A percentile compares a stretch with the other conserved stretches of the same genome.
Evolutionary conservation across 2,797 vertebrate species (phyloP).

Genomic region (Xiphophorus birchmanni): DNA sequence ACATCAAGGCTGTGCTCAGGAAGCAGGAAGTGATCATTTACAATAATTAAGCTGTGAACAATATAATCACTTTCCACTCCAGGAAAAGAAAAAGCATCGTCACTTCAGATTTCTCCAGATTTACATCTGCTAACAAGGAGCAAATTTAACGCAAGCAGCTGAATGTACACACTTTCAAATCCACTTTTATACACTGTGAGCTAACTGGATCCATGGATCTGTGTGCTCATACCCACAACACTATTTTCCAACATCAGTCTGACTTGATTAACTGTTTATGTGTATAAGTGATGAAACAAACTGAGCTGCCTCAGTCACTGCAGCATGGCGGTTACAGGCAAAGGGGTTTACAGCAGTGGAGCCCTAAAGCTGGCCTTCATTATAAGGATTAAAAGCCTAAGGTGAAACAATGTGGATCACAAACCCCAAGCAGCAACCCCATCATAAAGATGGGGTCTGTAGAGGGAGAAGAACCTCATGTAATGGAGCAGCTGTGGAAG

Average conservation of each 20-base stretch:
- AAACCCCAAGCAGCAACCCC: conserved; percentile 67
- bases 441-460: conserved; percentile 45
- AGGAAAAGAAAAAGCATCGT: conserved; percentile 50
- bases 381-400: conserved; percentile 72
- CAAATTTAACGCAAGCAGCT: conserved; percentile 53
- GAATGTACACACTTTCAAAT: conserved; percentile 8
- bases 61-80: conserved; percentile 60
- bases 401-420: conserved; percentile 67
- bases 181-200: conserved; percentile 28
- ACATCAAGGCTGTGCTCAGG: conserved; percentile 59
- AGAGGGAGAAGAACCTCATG: conserved; percentile 60
- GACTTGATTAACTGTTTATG: conserved; percentile 63
- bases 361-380: conserved; percentile 66
- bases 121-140: conserved; percentile 50
- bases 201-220: conserved; percentile 49
- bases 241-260: conserved; percentile 53
- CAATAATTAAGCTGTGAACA: conserved; percentile 31
- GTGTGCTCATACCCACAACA: conserved; percentile 32
- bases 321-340: conserved; percentile 47
- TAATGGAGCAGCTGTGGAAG: conserved; percentile 69
- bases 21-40: conserved; percentile 68
- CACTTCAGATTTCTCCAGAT: conserved; percentile 37
- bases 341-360: conserved; percentile 66
- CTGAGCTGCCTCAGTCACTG: conserved; percentile 64
- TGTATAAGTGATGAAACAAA: conserved; percentile 68